Base-by-base conservation (phyloP, 2,797 vertebrate genomes). In the Betta splendens region DNA sequence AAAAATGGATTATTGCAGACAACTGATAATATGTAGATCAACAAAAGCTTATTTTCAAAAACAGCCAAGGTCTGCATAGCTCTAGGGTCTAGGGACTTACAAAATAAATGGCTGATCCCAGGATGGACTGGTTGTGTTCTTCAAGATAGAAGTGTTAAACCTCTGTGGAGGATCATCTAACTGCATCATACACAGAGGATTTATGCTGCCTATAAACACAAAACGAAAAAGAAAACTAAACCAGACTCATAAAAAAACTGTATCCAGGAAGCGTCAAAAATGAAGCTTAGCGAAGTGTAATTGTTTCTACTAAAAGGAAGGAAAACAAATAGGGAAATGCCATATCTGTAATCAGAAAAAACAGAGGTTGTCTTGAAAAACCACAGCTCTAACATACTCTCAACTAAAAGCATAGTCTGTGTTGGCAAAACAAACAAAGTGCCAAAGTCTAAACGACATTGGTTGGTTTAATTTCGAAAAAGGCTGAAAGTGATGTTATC, bases 81-180 rank as follows among this genome's bases (percentile, higher is more conserved):
- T 22, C 18, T 0, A 5, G 1, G 4, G 23, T 18, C 16, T n/a
- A n/a, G n/a, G 47, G 28, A 73, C 96, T 92, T 89, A 98, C 97
- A 99, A 97, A 64, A 94, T 90, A 77, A 98, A 95, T 0, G 95
- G 95, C 72, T 96, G 95, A 37, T 96, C 94, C 96, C 97, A 98
- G 29, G 84, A 67, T 54, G 92, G 93, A 77, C 71, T 91, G 20
- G 80, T 47, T 25, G 89, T 84, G 89, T 88, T 90, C 81, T 78
- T 92, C 45, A 89, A 62, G 48, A 91, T 88, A 2, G 92, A 84
- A 36, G 92, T 94, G 81, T 85, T 90, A 73, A 95, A 92, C 66
- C 78, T 95, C 90, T 99, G 97, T 6, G 88, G 82, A 58, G 97
- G 97, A 23, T 98, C 94, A 16, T 98, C 93, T 48, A 98, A 71